Percentiles rank a stretch among this genome's conserved stretches.
phyloP scores from a whole-genome alignment of 92 coral and sea anemone species.

The Paragorgia papillata region DNA sequence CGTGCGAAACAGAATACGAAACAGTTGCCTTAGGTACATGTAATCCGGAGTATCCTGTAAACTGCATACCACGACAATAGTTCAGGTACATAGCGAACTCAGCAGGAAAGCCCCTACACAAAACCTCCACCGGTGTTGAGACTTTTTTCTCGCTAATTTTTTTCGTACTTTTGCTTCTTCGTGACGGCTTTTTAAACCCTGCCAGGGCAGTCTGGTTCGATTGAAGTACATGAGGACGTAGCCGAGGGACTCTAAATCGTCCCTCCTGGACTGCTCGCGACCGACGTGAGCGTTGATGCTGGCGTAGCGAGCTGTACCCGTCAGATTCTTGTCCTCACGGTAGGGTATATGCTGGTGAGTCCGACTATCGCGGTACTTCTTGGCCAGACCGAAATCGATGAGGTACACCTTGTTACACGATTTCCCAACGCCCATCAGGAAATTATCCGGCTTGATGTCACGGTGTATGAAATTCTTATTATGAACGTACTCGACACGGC shows the following conservation, averaged over 20 bases:
- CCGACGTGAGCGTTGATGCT: conserved; percentile 98
- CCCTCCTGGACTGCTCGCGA: conserved; percentile 95
- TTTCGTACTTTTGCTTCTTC: conserved; percentile 96
- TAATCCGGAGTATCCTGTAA: conserved; percentile 95
- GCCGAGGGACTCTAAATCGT: conserved; percentile 97
- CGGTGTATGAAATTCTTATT: conserved; percentile 99
- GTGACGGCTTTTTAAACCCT: conserved; percentile 97
- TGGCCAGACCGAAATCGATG: conserved; percentile 98
- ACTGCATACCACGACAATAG: conserved; percentile 94
- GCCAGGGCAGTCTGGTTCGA: conserved; percentile 98
- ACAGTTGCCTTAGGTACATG: conserved; percentile 96
- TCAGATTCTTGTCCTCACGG: conserved; percentile 96
- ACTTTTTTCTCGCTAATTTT: conserved; percentile 99
- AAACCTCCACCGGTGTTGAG: conserved; percentile 96
- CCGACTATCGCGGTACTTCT: conserved; percentile 94
- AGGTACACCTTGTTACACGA: conserved; percentile 94
- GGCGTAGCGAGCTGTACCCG: conserved; percentile 98
- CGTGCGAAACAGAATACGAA: conserved; percentile 94
- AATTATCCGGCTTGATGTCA: conserved; percentile 98
- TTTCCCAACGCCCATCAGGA: conserved; percentile 98
- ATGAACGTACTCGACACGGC: conserved; percentile 97
- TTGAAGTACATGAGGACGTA: conserved; percentile 98
- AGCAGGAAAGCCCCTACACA: conserved; percentile 98
- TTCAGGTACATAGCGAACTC: conserved; percentile 99
- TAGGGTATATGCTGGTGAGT: conserved; percentile 92